Evolutionary conservation across 37 sponge, comb jelly and placozoan genomes (phyloP).

Genomic region (Crambe crambe): DNA sequence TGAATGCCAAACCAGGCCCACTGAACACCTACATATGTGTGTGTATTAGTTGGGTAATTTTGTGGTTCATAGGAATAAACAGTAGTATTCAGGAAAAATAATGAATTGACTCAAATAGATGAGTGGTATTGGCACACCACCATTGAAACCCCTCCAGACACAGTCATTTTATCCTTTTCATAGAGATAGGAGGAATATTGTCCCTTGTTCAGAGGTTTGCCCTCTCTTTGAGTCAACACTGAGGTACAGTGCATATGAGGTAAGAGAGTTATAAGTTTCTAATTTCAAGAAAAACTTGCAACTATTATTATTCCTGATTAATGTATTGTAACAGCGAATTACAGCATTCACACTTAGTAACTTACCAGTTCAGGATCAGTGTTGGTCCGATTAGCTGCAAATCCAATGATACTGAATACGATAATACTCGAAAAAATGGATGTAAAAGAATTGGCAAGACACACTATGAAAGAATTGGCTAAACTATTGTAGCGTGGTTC

Average conservation of each 20-base stretch:
- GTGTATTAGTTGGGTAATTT: background rate
- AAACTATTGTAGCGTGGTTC: slow-evolving; percentile 69
- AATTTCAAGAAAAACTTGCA: too few species aligned
- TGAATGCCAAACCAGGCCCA: slow-evolving; percentile 95
- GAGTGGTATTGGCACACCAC: too few species aligned
- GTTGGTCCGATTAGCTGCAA: slow-evolving; percentile 50
- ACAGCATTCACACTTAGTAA: too few species aligned
- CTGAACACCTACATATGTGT: slow-evolving; percentile 42
- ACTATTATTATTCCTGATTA: too few species aligned
- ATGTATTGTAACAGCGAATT: too few species aligned
- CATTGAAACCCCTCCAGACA: too few species aligned
- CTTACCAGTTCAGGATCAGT: slow-evolving; percentile 40
- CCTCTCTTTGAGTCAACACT: too few species aligned
- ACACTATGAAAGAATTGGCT: slow-evolving; percentile 75
- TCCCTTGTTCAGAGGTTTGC: too few species aligned
- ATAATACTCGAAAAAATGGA: slow-evolving; percentile 89
- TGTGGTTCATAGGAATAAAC: background rate
- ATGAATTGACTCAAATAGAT: background rate
- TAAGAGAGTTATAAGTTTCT: too few species aligned
- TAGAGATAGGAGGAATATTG: too few species aligned
- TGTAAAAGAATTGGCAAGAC: slow-evolving; percentile 82
- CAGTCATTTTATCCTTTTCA: too few species aligned
- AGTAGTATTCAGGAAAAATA: background rate
- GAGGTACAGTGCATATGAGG: too few species aligned
- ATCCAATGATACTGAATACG: slow-evolving; percentile 91